Base-by-base conservation (phyloP, 2,113 vertebrate genomes). In the Pavo muticus region DNA sequence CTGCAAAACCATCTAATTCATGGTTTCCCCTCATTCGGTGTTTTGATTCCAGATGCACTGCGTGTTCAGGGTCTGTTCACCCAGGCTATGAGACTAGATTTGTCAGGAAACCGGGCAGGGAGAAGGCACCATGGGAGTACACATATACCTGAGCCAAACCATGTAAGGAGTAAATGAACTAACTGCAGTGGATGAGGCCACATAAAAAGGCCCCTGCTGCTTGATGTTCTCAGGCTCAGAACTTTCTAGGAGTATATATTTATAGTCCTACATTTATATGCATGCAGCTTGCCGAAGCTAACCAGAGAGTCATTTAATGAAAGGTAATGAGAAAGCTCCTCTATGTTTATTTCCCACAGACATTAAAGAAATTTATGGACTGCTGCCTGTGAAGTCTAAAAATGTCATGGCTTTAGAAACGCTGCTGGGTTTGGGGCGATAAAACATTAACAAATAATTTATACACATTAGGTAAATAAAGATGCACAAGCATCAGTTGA, bases 201-300 rank as follows among this genome's bases (percentile, higher is more conserved):
- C 88, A 80, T 94, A 69, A 95, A 96, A 95, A 80, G 59, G 59
- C 47, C 5, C 79, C 83, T 87, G 93, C 83, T 93, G 90, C 80
- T 94, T 68, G 37, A 84, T 90, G 54, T 94, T 93, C 80, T 84
- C 80, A 84, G 88, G 69, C 61, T 91, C 44, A 81, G 57, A 96
- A 84, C 76, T 70, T 93, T 94, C 88, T 88, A 91, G 73, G 83
- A 93, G 64, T 71, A 35, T 81, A 30, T 94, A 95, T 94, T 95
- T 94, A 89, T 82, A 93, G 84, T 47, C 59, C 65, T 92, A 70
- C 50, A 83, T 87, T 93, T 93, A 94, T n/a, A 86, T 19, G 42
- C 11, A 39, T 80, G 25, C 42, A 68, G 74, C 35, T 75, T 76
- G 35, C 40, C 0, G 7, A 67, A 71, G 90, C 59, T 42, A 84